Conservation (phyloP, 1,140 invertebrate genomes). For the Drosophila chauvacae region DNA sequence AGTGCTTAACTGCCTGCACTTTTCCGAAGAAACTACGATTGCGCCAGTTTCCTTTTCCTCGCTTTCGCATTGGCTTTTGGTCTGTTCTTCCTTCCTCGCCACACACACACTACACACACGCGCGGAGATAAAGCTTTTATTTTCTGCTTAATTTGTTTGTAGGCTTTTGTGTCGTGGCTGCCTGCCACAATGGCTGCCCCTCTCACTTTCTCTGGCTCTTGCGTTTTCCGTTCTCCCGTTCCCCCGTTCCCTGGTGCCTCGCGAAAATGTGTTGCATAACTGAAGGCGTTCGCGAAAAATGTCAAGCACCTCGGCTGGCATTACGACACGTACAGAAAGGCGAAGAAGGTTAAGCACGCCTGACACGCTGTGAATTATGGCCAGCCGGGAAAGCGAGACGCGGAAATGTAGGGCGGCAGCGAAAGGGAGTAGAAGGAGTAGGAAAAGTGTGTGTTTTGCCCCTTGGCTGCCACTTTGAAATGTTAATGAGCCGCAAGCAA, state of each 20-base stretch:
- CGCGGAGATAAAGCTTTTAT: constrained; percentile 63
- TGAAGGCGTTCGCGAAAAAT: constrained; percentile 71
- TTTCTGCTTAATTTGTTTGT: constrained; percentile 80
- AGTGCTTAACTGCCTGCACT: constrained; percentile 81
- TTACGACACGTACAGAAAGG: constrained; percentile 48
- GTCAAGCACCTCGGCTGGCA: constrained; percentile 74
- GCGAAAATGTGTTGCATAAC: constrained; percentile 67
- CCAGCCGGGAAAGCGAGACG: not conserved
- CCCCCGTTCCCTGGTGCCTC: not conserved
- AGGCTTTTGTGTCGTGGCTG: constrained; percentile 56
- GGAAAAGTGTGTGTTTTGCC: constrained; percentile 44
- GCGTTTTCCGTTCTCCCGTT: not conserved
- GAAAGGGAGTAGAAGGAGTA: not conserved
- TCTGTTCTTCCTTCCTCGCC: constrained; percentile 7
- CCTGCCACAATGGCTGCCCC: constrained; percentile 30
- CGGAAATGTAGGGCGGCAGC: not conserved
- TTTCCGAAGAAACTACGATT: constrained; percentile 55
- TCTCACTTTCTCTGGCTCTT: not conserved
- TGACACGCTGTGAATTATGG: constrained; percentile 70
- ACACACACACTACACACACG: constrained; percentile 25
- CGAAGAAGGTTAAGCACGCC: constrained; percentile 80
- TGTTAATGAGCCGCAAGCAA: constrained; percentile 76
- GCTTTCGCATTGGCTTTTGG: constrained; percentile 36
- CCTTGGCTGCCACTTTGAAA: constrained; percentile 65
- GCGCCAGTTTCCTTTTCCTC: constrained; percentile 34